Base-by-base conservation (phyloP, 30 jellyfish, hydroid and myxozoan genomes). In the Hydra vulgaris region DNA sequence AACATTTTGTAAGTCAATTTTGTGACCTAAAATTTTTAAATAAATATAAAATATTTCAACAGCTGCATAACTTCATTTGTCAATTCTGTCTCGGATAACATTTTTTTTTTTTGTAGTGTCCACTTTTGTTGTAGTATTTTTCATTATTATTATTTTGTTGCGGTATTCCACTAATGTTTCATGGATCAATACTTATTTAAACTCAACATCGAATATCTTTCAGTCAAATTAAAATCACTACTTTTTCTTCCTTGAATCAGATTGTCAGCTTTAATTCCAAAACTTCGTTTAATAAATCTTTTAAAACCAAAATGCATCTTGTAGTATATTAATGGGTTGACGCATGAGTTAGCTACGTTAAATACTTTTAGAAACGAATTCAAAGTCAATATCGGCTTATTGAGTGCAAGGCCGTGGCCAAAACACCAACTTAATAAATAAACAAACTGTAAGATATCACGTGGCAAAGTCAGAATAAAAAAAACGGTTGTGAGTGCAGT, bases 271-370 rank as follows among this genome's bases (percentile, higher is more conserved):
- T 40, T 40, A 40, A 40, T 40, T 3, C 61, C 61, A 40, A 68
- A 68, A 68, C 75, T n/a, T 20, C 27, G 75, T 68, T 15, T 68
- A 3, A 73, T 73, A 73, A 19, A 26, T 73, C 66, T 20, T 73
- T 26, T 23, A 26, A 80, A 80, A 27, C 87, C 87, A 21, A 20
- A 16, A 74, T 92, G 96, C 96, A 92, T 92, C 24, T 76, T 72
- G 40, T 95, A 92, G 71, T 86, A 92, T 0, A 92, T 92, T 74
- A 92, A 92, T 53, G 87, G 92, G 71, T 92, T 92, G 8, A 81
- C 96, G 78, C 98, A 87, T 21, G 96, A 88, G 80, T 92, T 92
- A 24, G 98, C 89, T 0, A 94, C 84, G 69, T 92, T 96, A 74
- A 92, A 22, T 0, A 87, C 95, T 81, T 87, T 92, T 73, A 87